phyloP scores from a whole-genome alignment of 2,888 invertebrate species.

The Zygothrica quintamaculata region DNA sequence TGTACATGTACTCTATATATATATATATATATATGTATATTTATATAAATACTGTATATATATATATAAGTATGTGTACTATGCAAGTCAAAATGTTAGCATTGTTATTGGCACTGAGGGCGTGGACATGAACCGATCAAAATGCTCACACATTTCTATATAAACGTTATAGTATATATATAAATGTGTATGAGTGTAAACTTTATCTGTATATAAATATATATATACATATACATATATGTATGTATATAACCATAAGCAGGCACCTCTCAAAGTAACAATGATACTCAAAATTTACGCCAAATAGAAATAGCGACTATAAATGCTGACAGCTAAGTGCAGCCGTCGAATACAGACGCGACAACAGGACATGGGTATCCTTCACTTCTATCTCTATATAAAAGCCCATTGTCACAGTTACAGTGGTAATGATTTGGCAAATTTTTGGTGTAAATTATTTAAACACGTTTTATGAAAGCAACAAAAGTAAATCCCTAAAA shows the following conservation, averaged over 20 bases:
- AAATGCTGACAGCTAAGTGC: constrained; percentile 58
- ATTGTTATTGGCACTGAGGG: constrained; percentile 22
- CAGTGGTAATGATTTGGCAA: constrained; percentile 21
- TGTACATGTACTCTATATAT: too few species aligned
- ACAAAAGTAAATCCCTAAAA: too few species aligned
- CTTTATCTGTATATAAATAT: too few species aligned
- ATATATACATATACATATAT: background rate
- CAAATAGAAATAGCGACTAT: constrained; percentile 52
- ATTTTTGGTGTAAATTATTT: too few species aligned
- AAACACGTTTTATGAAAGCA: too few species aligned
- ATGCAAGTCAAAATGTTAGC: constrained; percentile 25
- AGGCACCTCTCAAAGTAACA: constrained; percentile 23
- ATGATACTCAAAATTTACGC: constrained; percentile 54
- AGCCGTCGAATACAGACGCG: constrained; percentile 49
- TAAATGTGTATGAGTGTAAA: background rate
- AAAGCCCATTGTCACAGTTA: constrained; percentile 1
- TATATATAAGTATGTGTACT: too few species aligned
- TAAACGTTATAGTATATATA: too few species aligned
- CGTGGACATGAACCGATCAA: constrained; percentile 35
- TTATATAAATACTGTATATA: too few species aligned
- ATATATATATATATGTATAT: background rate
- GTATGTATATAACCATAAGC: constrained; percentile 19
- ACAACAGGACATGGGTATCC: constrained; percentile 5
- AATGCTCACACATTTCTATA: constrained; percentile 5
- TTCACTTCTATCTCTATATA: background rate